Evolutionary conservation across 2,888 invertebrate species (phyloP), one percentile per base, ranked within the genome.

Genomic region (Polia nebulosa): DNA sequence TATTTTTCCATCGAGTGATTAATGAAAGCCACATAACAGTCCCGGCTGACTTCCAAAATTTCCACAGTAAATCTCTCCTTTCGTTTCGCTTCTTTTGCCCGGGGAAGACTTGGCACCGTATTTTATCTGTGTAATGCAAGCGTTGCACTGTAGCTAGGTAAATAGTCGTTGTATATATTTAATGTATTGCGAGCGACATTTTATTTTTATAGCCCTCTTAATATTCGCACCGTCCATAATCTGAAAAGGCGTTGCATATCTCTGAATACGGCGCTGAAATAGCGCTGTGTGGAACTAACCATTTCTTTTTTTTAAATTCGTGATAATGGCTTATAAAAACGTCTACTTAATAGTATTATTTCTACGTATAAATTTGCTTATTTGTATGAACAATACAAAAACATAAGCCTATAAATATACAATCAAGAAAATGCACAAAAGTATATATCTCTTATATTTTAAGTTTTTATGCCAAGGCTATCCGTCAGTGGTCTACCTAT

Each of bases 41-140:
- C 88, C 93, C 91, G 95, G 95, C 95, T 94, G 90, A 94, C 95
- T 95, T 95, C 95, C 95, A 95, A 95, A 95, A 95, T 94, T 94
- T 93, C 86, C 89, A 87, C 92, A 89, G 85, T 95, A 95, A 95
- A 95, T 95, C 93, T 92, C 86, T 81, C 81, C 88, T 90, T 92
- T 94, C 93, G 90, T 91, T 94, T 90, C 93, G 91, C 90, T 95
- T 94, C 95, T 95, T 95, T 95, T 94, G 91, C 91, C 87, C 85
- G 86, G 78, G 88, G 83, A 91, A 91, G 93, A 94, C 94, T 95
- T 95, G 95, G 95, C 95, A 95, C 88, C 91, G 92, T 94, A 93
- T 92, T 93, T 95, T 94, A 95, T 95, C 91, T 93, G 88, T 88
- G 91, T 91, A 94, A 94, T 92, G 95, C 94, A 90, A 92, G 90